phyloP scores from a whole-genome alignment of 2,888 invertebrate genomes.

The Drosophila falleni region DNA sequence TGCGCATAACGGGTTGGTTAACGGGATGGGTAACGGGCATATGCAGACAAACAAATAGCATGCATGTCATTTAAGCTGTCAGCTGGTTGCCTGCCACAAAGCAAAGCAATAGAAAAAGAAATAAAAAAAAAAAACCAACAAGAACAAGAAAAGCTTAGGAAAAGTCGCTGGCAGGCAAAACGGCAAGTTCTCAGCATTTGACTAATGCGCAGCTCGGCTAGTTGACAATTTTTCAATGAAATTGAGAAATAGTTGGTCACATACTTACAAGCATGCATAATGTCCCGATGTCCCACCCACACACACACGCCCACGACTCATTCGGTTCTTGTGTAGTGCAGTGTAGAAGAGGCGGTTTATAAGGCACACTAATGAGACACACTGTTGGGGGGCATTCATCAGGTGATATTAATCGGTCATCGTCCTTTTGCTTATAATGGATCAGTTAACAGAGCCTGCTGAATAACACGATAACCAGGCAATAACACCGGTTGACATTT shows the following conservation, averaged over 20 bases:
- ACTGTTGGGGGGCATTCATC: background rate
- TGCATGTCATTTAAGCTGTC: slow-evolving; percentile 71
- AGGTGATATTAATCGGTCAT: background rate
- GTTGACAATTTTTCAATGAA: slow-evolving; percentile 65
- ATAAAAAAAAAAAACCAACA: slow-evolving; percentile 23
- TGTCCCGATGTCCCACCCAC: slow-evolving; percentile 10
- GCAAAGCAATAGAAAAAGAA: slow-evolving; percentile 19
- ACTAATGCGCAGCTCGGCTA: slow-evolving; percentile 65
- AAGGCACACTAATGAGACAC: slow-evolving; percentile 6
- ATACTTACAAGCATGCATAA: slow-evolving; percentile 26
- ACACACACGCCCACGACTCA: background rate
- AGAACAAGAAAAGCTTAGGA: slow-evolving; percentile 32
- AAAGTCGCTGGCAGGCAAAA: slow-evolving; percentile 38
- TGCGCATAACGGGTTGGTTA: slow-evolving; percentile 18
- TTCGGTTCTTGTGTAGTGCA: background rate
- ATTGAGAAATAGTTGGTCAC: slow-evolving; percentile 72
- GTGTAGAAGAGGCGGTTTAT: background rate
- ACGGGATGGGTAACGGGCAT: background rate
- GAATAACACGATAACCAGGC: too few species aligned
- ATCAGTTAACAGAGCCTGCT: background rate
- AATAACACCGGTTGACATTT: too few species aligned
- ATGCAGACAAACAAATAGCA: slow-evolving; percentile 44
- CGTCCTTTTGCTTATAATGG: background rate
- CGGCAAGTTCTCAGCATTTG: slow-evolving; percentile 53
- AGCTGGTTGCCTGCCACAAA: slow-evolving; percentile 41